Base-by-base conservation (phyloP, 2,113 vertebrate genomes). In the Sinocyclocheilus maitianheensis region DNA sequence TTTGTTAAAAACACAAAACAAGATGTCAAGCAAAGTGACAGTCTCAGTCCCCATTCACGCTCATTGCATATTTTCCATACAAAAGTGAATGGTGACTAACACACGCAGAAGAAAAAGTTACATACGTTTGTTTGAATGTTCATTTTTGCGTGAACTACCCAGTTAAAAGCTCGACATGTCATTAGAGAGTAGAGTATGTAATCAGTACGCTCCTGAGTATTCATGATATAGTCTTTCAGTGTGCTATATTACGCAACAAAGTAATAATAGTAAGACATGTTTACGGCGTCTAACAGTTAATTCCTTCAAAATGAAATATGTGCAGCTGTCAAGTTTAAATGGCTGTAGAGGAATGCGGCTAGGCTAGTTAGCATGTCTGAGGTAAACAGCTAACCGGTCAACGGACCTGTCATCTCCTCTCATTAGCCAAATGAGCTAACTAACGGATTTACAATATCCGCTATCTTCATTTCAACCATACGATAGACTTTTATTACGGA, bases 341-440 rank as follows among this genome's bases (percentile, higher is more conserved):
- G 53, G 34, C 51, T 74, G 34, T 46, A 10, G 26, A 43, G 22
- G 82, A 74, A 84, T 84, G 34, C 34, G 51, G 82, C 82, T 84
- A 84, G 9, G 69, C 82, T 84, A 84, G 82, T 74, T 84, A 84
- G 82, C 82, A 84, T 43, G 46, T 53, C 62, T 53, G 20, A 60
- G 13, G 69, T 84, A 84, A 84, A 84, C 48, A 24, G 69, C 82
- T 74, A 84, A 74, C 82, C 82, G 48, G 48, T 84, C 82, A 72
- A 69, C 48, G 34, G 34, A 83, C 67, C 67, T 74, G 81, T 83
- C 69, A 55, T 40, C 30, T 30, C 67, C 30, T 60, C 67, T 14
- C 69, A 60, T 16, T 40, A 72, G 51, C 24, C 20, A 40, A 72
- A 74, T 72, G 0, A 60, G 69, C 81, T 40, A 74, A 74, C 34